A percentile compares a stretch with the other conserved stretches of the same genome.
These are phyloP conservation scores for Australoheros scitulus DNA, from an alignment of 2,113 vertebrate species.

Conservation along the genomic window DNA sequence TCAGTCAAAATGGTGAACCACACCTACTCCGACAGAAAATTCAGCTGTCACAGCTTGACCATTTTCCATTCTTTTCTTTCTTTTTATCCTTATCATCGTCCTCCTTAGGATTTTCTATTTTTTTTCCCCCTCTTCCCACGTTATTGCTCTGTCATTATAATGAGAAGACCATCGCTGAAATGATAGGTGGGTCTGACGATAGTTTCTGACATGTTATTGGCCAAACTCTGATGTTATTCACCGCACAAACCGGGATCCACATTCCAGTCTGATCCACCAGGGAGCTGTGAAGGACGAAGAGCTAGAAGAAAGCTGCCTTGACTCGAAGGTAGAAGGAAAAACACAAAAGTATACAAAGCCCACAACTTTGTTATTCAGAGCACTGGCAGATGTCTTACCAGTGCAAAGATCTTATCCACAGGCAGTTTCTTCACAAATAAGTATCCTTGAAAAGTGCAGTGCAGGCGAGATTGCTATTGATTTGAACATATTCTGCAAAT, in stretches of 20 bases:
- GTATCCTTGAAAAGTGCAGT: constrained; percentile 18
- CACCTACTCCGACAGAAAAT: neutral
- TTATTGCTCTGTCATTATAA: constrained; percentile 21
- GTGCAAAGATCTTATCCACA: constrained; percentile 22
- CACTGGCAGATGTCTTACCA: constrained; percentile 28
- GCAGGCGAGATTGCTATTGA: constrained; percentile 35
- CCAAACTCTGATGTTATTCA: constrained; percentile 13
- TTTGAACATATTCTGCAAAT: constrained; percentile 3
- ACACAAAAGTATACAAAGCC: constrained; percentile 6
- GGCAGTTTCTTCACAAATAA: constrained; percentile 10
- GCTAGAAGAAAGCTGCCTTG: constrained; percentile 34
- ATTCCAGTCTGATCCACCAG: constrained; percentile 16
- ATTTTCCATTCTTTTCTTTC: constrained; percentile 16
- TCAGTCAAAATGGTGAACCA: neutral
- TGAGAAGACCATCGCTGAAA: constrained; percentile 23
- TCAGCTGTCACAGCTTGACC: neutral
- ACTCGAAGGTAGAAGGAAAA: constrained; percentile 37
- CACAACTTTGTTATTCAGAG: constrained; percentile 21
- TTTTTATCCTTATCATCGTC: neutral
- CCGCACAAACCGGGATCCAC: constrained; percentile 28
- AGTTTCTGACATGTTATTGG: constrained; percentile 40
- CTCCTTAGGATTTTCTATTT: constrained; percentile 14
- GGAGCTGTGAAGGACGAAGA: constrained; percentile 41
- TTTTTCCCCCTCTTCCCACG: neutral
- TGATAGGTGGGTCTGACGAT: constrained; percentile 15